Base-by-base conservation (phyloP, 2,113 vertebrate genomes). In the Oceanites oceanicus region DNA sequence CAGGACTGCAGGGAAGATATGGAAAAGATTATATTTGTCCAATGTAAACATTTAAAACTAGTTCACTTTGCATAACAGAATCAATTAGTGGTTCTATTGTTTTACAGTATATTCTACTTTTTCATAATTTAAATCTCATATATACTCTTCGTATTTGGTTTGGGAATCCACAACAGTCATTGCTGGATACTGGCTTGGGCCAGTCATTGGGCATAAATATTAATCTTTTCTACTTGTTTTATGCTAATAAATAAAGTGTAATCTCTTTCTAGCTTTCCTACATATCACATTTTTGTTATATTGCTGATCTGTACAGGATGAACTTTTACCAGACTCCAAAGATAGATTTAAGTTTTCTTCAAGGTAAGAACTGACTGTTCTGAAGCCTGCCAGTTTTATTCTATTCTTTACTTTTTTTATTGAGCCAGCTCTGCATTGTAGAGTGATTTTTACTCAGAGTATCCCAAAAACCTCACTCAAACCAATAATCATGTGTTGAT, bases 401-500 rank as follows among this genome's bases (percentile, higher is more conserved):
- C 15, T 63, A 36, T 61, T 73, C 4, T 62, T 47, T 78, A 40
- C 10, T 65, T n/a, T 56, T 92, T 87, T 81, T 73, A 91, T 97
- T 96, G 92, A 97, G 67, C 83, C 86, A 97, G 86, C 94, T 95
- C 83, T 87, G 32, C 47, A 75, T 94, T 97, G 92, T 96, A 95
- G 77, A 97, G 93, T 96, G 95, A 97, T 96, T 98, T 98, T 97
- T 97, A 96, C 96, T 96, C 88, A 92, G 92, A 85, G 53, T 94
- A 92, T 94, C 97, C 97, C 83, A 78, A 98, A 98, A 94, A 91
- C 92, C 97, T 98, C 92, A 93, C 96, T 98, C 96, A 97, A 95
- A 90, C 97, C 97, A 94, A 98, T 98, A 97, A 99, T 98, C 98
- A 98, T 97, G 83, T 96, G 97, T 96, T 98, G 98, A 98, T 98